Evolutionary conservation across 1,140 invertebrate species (phyloP).

Genomic region (Lasioglossum albipes): DNA sequence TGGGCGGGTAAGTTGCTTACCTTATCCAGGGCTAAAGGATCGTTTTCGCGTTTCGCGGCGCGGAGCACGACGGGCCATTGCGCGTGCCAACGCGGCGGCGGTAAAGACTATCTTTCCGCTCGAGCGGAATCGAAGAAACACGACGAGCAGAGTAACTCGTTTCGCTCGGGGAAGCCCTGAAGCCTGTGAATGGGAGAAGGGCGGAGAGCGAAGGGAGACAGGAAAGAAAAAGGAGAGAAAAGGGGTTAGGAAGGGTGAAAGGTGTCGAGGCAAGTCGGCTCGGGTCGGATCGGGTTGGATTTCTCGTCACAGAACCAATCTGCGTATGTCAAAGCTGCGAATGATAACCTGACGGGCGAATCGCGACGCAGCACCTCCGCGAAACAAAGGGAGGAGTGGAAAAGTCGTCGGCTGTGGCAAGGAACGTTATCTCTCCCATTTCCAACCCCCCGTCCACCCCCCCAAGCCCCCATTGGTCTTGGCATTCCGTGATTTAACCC

Average conservation of each 20-base stretch:
- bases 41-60: no score
- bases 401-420: constrained; percentile 43
- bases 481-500: constrained; percentile 17
- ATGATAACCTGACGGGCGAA: constrained; percentile 54
- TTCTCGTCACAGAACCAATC: constrained; percentile 50
- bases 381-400: constrained; percentile 53
- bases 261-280: constrained; percentile 14
- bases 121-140: constrained; percentile 5
- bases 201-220: neutral
- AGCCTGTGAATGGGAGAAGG: neutral
- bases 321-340: constrained; percentile 57
- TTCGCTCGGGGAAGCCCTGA: no score
- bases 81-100: no score
- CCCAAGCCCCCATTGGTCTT: neutral
- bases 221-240: neutral
- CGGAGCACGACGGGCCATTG: no score
- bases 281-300: neutral
- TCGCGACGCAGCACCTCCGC: constrained; percentile 27
- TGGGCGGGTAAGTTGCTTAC: no score
- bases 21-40: no score
- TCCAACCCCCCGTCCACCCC: neutral
- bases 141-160: neutral
- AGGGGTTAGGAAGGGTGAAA: constrained; percentile 12
- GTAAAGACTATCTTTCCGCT: neutral
- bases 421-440: constrained; percentile 54